Conservation (phyloP, 1,140 invertebrate species). For the Drosophila littoralis region DNA sequence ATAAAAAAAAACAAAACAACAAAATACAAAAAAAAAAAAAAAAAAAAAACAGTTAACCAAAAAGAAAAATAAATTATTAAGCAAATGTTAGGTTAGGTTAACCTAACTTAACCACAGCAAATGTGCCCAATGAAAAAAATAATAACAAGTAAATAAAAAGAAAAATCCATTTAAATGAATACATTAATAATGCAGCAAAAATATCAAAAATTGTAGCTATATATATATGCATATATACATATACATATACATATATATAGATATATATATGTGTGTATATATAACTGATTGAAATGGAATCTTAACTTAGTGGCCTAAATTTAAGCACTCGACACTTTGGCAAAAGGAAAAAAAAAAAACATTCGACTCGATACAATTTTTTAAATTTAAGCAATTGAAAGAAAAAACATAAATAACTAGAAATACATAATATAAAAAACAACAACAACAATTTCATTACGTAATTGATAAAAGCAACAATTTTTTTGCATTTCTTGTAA, state of each 20-base stretch:
- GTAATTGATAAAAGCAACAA: slow-evolving; percentile 27
- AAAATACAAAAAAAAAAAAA: slow-evolving; percentile 2
- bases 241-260: slow-evolving; percentile 29
- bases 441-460: slow-evolving; percentile 26
- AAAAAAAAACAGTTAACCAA: slow-evolving; percentile 18
- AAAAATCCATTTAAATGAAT: slow-evolving; percentile 21
- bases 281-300: slow-evolving; percentile 7
- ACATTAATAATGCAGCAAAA: slow-evolving; percentile 50
- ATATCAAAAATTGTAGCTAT: slow-evolving; percentile 59
- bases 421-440: slow-evolving; percentile 7
- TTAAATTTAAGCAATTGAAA: slow-evolving; percentile 24
- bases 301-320: slow-evolving; percentile 45
- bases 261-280: slow-evolving; percentile 47
- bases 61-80: slow-evolving; percentile 22
- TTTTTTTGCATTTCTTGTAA: slow-evolving; percentile 46
- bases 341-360: slow-evolving; percentile 6
- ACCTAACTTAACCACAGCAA: not conserved
- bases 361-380: slow-evolving; percentile 34
- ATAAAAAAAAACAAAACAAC: slow-evolving; percentile 14
- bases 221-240: slow-evolving; percentile 36
- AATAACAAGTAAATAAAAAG: not conserved
- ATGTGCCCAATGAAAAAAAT: slow-evolving; percentile 26
- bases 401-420: slow-evolving; percentile 1
- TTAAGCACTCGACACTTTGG: slow-evolving; percentile 38
- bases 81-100: slow-evolving; percentile 11